These are phyloP conservation scores for Peromyscus attwateri DNA, from an alignment of 2,797 vertebrate genomes.

Conservation along the genomic window DNA sequence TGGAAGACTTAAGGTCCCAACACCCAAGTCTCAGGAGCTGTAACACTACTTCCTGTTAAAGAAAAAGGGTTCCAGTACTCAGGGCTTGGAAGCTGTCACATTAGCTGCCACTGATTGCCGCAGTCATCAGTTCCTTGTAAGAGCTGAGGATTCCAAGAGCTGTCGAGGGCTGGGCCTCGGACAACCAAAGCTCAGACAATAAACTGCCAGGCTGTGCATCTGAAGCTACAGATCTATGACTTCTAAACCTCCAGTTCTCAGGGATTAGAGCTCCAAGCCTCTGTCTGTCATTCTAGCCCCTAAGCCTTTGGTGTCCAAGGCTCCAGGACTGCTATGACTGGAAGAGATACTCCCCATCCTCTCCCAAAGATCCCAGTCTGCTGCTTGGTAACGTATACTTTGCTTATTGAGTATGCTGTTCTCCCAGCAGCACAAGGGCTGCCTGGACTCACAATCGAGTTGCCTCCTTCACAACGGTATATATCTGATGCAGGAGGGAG, in stretches of 20 bases:
- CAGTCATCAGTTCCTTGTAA: not conserved
- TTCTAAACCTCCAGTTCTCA: not conserved
- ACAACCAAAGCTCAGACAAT: not conserved
- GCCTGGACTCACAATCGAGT: not conserved
- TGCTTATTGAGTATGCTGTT: not conserved
- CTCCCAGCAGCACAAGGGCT: not conserved
- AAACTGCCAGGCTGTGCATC: not conserved
- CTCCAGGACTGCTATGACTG: not conserved
- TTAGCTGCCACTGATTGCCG: not conserved
- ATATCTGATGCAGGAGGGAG: not conserved
- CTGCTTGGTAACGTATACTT: not conserved
- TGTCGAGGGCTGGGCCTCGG: not conserved
- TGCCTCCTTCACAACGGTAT: not conserved
- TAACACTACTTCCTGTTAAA: not conserved
- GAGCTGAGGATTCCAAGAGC: not conserved
- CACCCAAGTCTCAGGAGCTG: not conserved
- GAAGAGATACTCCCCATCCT: not conserved
- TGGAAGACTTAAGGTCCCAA: not conserved
- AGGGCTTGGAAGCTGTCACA: not conserved
- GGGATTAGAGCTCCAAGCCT: not conserved
- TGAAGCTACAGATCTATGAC: too few relatives aligned
- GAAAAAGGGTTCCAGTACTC: not conserved
- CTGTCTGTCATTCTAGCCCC: not conserved
- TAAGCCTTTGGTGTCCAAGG: not conserved
- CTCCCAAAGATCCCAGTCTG: not conserved